These are phyloP conservation scores for Cetoscarus ocellatus DNA, from an alignment of 2,797 vertebrate genomes.

Conservation along the genomic window DNA sequence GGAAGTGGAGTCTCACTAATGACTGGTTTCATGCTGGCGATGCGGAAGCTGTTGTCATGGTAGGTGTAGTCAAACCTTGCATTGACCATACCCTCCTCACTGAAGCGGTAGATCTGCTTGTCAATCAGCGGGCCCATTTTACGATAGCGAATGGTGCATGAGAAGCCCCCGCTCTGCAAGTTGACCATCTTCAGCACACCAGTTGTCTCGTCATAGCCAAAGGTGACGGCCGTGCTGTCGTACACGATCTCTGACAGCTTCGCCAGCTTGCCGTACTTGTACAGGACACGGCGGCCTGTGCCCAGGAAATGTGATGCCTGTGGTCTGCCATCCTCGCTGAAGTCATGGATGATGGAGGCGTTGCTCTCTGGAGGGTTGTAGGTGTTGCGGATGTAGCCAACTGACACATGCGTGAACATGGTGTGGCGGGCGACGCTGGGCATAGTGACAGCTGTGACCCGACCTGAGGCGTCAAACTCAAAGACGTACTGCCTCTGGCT, in stretches of 20 bases:
- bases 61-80: slow-evolving; percentile 98
- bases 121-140: slow-evolving; percentile 97
- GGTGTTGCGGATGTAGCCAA: slow-evolving; percentile 98
- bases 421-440: slow-evolving; percentile 98
- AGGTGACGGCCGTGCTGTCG: slow-evolving; percentile 97
- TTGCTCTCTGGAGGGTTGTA: slow-evolving; percentile 99
- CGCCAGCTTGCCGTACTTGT: slow-evolving; percentile 97
- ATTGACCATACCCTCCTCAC: slow-evolving; percentile 99
- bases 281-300: slow-evolving; percentile 96
- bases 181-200: slow-evolving; percentile 99
- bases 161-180: slow-evolving; percentile 97
- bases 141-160: slow-evolving; percentile 97
- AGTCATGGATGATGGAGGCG: slow-evolving; percentile 97
- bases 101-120: slow-evolving; percentile 99
- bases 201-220: slow-evolving; percentile 97
- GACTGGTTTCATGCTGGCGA: slow-evolving; percentile 98
- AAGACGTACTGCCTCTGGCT: slow-evolving; percentile 98
- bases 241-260: slow-evolving; percentile 97
- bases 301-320: slow-evolving; percentile 93
- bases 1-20: slow-evolving; percentile 98
- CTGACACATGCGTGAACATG: slow-evolving; percentile 96
- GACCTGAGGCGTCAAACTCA: slow-evolving; percentile 94
- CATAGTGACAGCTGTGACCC: slow-evolving; percentile 97
- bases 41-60: slow-evolving; percentile 98
- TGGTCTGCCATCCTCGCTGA: slow-evolving; percentile 94